These are phyloP conservation scores for Eospalax fontanierii DNA, from an alignment of 2,797 vertebrate species.

Conservation along the genomic window DNA sequence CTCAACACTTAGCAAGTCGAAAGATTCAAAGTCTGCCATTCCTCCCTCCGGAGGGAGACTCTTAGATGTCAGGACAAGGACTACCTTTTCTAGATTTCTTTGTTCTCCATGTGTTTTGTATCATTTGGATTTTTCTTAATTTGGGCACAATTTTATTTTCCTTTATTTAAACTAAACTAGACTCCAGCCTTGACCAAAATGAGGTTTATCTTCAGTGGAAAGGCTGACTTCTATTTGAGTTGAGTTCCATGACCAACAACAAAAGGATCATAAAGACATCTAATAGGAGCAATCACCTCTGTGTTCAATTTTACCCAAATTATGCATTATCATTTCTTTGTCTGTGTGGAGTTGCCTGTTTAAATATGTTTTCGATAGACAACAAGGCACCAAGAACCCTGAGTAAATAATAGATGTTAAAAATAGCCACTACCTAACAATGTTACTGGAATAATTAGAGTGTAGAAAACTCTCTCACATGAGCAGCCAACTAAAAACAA, in stretches of 20 bases:
- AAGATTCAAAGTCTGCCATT: slow-evolving; percentile 1
- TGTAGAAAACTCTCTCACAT: slow-evolving; percentile 76
- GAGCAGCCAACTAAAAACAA: slow-evolving; percentile 78
- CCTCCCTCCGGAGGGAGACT: neutral
- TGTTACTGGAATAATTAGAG: slow-evolving; percentile 81
- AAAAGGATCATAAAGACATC: slow-evolving; percentile 43
- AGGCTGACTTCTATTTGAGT: slow-evolving; percentile 43
- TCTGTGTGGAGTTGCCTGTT: slow-evolving; percentile 55
- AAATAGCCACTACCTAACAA: slow-evolving; percentile 83
- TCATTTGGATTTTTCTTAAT: slow-evolving; percentile 63
- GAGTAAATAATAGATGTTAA: slow-evolving; percentile 79
- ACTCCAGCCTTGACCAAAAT: slow-evolving; percentile 53
- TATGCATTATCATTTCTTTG: slow-evolving; percentile 53
- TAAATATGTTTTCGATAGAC: slow-evolving; percentile 75
- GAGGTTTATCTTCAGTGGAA: slow-evolving; percentile 20
- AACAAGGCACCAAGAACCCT: slow-evolving; percentile 67
- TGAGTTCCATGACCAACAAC: slow-evolving; percentile 48
- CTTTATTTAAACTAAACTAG: slow-evolving; percentile 54
- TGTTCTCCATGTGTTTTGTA: slow-evolving; percentile 11
- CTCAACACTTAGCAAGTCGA: neutral
- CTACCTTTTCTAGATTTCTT: slow-evolving; percentile 64
- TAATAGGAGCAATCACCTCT: slow-evolving; percentile 50
- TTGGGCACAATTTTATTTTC: neutral
- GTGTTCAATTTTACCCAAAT: slow-evolving; percentile 47
- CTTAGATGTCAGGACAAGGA: slow-evolving; percentile 35